A percentile compares a stretch with the other conserved stretches of the same genome.
phyloP scores from a whole-genome alignment of 2,797 vertebrate genomes.

The Carcharodon carcharias region DNA sequence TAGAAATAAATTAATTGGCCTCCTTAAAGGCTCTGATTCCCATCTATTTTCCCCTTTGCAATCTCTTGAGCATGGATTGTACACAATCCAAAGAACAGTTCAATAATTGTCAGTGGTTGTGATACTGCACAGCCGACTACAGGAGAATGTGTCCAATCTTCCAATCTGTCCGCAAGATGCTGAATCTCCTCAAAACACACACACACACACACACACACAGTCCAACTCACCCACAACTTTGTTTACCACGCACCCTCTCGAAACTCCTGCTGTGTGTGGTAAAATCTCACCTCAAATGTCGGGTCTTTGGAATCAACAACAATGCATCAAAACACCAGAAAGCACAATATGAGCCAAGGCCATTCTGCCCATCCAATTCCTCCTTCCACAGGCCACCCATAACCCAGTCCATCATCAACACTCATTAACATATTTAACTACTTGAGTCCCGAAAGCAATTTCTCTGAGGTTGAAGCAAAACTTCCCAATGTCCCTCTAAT shows the following conservation, averaged over 20 bases:
- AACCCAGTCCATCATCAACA: not conserved
- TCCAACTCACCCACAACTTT: not conserved
- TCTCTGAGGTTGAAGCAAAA: not conserved
- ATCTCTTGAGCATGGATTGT: not conserved
- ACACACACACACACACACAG: not conserved
- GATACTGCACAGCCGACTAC: not conserved
- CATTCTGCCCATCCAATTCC: not conserved
- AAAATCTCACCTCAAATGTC: not conserved
- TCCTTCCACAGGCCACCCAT: not conserved
- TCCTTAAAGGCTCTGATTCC: not conserved
- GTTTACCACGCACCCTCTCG: not conserved
- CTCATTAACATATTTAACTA: not conserved
- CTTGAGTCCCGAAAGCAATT: not conserved
- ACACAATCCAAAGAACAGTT: not conserved
- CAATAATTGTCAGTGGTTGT: too few relatives aligned
- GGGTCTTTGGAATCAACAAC: not conserved
- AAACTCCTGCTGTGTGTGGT: not conserved
- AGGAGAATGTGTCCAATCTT: not conserved
- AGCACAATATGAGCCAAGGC: not conserved
- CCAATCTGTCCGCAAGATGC: not conserved
- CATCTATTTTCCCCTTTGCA: not conserved
- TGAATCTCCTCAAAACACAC: not conserved
- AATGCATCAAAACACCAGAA: not conserved
- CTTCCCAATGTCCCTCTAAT: not conserved
- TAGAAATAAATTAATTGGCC: not conserved